Evolutionary conservation across 2,113 vertebrate species (phyloP), one percentile per base, ranked within the genome.

Genomic region (Zootoca vivipara): DNA sequence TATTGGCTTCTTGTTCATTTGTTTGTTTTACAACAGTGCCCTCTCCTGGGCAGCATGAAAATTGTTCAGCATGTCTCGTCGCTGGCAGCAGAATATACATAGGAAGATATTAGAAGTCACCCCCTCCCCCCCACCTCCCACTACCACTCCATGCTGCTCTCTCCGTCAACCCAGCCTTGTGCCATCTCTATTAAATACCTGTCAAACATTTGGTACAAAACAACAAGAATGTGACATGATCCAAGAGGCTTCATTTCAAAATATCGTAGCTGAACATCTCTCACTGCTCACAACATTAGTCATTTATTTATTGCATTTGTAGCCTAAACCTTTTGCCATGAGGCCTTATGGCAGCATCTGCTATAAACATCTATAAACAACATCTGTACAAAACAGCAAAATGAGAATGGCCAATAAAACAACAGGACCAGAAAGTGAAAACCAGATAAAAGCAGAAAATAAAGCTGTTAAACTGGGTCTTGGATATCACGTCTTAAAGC

Each of bases 51-150:
- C 2, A 46, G 6, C 26, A n/a, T 24, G 33, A 46, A 40, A n/a
- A 15, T 16, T 22, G 4, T 56, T 46, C 22, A 8, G 1, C 5
- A 26, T 22, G 5, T 38, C 5, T 78, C 38, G 33, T 10, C 12
- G 24, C 16, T 35, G 7, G 62, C 3, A 40, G 6, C 28, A 20
- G 10, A 5, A 40, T 33, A 12, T 16, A 46, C 12, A 4, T 7
- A 56, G n/a, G 64, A 13, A 3, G 2, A 7, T 12, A 20, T 16
- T 30, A 2, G 2, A 13, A 24, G 40, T 1, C 4, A 1, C n/a
- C 35, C 72, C 46, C 46, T 52, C 0, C 46, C 46, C 46, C 46
- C 9, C 46, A 46, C 46, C 46, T 52, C 0, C 35, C 16, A 35
- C 35, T 35, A 35, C 13, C 33, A 35, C 2, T 35, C 33, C 13